Evolutionary conservation across 2,888 invertebrate genomes (phyloP).

Genomic region (Fragum fragum): DNA sequence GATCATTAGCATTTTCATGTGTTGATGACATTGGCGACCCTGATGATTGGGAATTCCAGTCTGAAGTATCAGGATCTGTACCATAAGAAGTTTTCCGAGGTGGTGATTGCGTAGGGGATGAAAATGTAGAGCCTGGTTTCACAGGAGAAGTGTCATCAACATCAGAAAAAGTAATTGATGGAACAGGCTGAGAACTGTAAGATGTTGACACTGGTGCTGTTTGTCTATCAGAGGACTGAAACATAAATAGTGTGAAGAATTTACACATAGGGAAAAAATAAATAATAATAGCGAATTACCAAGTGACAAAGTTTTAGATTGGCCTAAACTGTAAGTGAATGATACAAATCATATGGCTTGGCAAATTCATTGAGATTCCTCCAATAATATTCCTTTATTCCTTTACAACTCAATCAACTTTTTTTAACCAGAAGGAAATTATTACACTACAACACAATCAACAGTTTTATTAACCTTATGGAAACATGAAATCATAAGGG

Average conservation of each 20-base stretch:
- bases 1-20: conserved; percentile 54
- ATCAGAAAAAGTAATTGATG: conserved; percentile 55
- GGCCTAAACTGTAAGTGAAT: too few relatives aligned
- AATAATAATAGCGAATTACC: too few relatives aligned
- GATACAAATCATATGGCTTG: too few relatives aligned
- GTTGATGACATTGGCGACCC: conserved; percentile 63
- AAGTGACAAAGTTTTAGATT: too few relatives aligned
- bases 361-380: too few relatives aligned
- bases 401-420: too few relatives aligned
- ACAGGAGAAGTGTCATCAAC: conserved; percentile 21
- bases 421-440: too few relatives aligned
- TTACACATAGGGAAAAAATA: background rate
- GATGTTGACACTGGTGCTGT: background rate
- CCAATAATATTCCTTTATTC: too few relatives aligned
- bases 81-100: conserved; percentile 46
- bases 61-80: conserved; percentile 62
- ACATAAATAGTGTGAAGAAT: too few relatives aligned
- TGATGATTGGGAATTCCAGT: conserved; percentile 65
- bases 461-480: too few relatives aligned
- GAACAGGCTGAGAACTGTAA: conserved; percentile 36
- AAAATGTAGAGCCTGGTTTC: background rate
- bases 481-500: too few relatives aligned
- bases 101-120: conserved; percentile 63
- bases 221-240: conserved; percentile 34
- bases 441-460: too few relatives aligned